phyloP scores from a whole-genome alignment of 2,888 invertebrate species.

The Pasiphila rectangulata region DNA sequence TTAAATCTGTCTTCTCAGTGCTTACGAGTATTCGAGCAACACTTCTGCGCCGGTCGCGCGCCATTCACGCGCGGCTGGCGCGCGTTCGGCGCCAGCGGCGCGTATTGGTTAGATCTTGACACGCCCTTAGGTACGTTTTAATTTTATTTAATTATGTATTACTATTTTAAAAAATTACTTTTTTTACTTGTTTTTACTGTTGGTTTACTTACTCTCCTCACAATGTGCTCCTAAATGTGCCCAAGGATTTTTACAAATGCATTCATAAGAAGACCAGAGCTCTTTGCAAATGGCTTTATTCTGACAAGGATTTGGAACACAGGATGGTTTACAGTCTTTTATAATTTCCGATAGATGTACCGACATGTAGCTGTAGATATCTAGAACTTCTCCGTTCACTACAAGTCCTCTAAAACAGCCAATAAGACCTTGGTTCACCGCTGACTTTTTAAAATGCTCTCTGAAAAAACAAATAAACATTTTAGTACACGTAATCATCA shows the following conservation, averaged over 20 bases:
- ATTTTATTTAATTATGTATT: too few species aligned
- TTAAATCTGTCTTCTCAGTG: too few species aligned
- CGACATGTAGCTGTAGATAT: slow-evolving; percentile 95
- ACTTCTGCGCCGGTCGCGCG: too few species aligned
- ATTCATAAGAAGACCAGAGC: slow-evolving; percentile 94
- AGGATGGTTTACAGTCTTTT: slow-evolving; percentile 95
- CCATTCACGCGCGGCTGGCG: too few species aligned
- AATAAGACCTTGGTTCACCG: slow-evolving; percentile 93
- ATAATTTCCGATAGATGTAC: slow-evolving; percentile 95
- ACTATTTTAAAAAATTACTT: neutral
- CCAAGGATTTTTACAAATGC: slow-evolving; percentile 95
- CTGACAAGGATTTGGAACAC: slow-evolving; percentile 95
- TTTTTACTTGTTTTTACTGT: neutral
- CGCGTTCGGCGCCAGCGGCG: too few species aligned
- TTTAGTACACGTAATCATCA: neutral
- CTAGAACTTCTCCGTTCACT: slow-evolving; percentile 94
- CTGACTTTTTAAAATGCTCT: slow-evolving; percentile 89
- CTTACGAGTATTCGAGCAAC: too few species aligned
- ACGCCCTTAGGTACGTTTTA: too few species aligned
- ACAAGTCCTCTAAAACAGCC: slow-evolving; percentile 96
- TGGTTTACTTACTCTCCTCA: slow-evolving; percentile 88
- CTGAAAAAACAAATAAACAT: slow-evolving; percentile 76
- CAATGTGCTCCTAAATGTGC: slow-evolving; percentile 95
- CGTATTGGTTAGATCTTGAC: too few species aligned
- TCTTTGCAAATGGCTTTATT: slow-evolving; percentile 95